Percentiles rank a stretch among this genome's conserved stretches.
Evolutionary conservation across 2,888 invertebrate species (phyloP).

Genomic region (Nematopogon swammerdamellus): DNA sequence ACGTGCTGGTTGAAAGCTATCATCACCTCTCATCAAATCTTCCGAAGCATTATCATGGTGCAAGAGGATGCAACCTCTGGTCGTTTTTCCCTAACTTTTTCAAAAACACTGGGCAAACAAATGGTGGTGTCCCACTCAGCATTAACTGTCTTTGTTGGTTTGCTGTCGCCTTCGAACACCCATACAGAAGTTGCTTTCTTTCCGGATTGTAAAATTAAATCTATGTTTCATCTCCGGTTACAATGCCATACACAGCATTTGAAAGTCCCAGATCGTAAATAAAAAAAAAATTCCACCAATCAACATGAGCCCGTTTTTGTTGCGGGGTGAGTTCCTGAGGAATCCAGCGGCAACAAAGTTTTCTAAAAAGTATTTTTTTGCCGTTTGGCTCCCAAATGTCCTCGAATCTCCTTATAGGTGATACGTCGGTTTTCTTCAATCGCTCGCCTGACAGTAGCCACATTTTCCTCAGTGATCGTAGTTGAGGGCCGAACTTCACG

Average conservation of each 20-base stretch:
- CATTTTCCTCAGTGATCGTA: no score
- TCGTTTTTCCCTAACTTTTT: slow-evolving; percentile 1
- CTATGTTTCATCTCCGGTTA: slow-evolving; percentile 2
- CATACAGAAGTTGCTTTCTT: slow-evolving; percentile 1
- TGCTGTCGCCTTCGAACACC: slow-evolving; percentile 3
- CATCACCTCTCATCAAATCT: no score
- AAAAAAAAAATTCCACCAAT: neutral
- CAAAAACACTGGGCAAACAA: slow-evolving; percentile 3
- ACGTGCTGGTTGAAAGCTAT: slow-evolving; percentile 3
- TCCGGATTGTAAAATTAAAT: neutral
- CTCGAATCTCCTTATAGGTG: no score
- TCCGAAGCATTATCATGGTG: no score
- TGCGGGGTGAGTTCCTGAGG: neutral
- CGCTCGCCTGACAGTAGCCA: no score
- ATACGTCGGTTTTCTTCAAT: no score
- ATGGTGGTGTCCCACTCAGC: slow-evolving; percentile 8
- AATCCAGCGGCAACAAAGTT: no score
- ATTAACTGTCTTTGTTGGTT: neutral
- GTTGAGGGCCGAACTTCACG: no score
- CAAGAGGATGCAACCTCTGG: slow-evolving; percentile 1
- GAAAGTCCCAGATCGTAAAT: no score
- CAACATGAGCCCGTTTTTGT: slow-evolving; percentile 2
- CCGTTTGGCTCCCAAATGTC: no score
- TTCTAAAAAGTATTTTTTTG: no score
- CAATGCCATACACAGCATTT: no score